Evolutionary conservation across 30 jellyfish, hydroid and myxozoan genomes (phyloP).

Genomic region (Nemopilema nomurai): DNA sequence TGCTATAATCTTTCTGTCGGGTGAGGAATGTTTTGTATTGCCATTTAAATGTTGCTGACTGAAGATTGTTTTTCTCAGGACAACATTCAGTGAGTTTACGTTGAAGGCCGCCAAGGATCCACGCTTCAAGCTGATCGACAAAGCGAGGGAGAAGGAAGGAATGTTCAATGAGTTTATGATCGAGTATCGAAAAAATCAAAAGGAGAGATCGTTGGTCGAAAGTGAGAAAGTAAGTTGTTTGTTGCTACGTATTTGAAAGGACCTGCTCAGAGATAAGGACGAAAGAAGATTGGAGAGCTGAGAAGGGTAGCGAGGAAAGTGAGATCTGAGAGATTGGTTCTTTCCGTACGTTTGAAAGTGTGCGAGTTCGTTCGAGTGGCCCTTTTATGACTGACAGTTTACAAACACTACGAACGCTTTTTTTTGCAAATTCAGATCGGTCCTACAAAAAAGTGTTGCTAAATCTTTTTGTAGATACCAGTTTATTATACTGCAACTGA

Average conservation of each 20-base stretch:
- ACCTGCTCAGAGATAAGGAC: slow-evolving; percentile 66
- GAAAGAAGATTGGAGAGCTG: neutral
- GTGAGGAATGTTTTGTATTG: too few relatives aligned
- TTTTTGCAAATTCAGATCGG: too few relatives aligned
- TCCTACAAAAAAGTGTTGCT: too few relatives aligned
- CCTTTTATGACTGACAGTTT: too few relatives aligned
- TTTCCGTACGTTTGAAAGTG: neutral
- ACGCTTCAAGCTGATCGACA: slow-evolving; percentile 87
- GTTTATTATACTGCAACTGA: too few relatives aligned
- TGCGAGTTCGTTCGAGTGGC: neutral
- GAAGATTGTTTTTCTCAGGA: slow-evolving; percentile 43
- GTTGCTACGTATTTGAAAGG: slow-evolving; percentile 27
- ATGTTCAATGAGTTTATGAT: slow-evolving; percentile 92
- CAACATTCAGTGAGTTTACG: slow-evolving; percentile 88
- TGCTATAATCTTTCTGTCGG: too few relatives aligned
- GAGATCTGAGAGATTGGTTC: neutral
- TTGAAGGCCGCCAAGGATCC: slow-evolving; percentile 87
- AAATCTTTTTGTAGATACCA: too few relatives aligned
- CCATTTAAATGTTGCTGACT: too few relatives aligned
- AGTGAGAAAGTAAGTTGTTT: slow-evolving; percentile 76
- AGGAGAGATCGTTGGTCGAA: slow-evolving; percentile 65
- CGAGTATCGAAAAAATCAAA: slow-evolving; percentile 79
- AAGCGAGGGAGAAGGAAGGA: slow-evolving; percentile 90
- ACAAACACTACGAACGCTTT: too few relatives aligned
- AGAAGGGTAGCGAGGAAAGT: neutral